These are phyloP conservation scores for Neuroscelio doddi DNA, from an alignment of 2,888 invertebrate genomes.

Conservation along the genomic window DNA sequence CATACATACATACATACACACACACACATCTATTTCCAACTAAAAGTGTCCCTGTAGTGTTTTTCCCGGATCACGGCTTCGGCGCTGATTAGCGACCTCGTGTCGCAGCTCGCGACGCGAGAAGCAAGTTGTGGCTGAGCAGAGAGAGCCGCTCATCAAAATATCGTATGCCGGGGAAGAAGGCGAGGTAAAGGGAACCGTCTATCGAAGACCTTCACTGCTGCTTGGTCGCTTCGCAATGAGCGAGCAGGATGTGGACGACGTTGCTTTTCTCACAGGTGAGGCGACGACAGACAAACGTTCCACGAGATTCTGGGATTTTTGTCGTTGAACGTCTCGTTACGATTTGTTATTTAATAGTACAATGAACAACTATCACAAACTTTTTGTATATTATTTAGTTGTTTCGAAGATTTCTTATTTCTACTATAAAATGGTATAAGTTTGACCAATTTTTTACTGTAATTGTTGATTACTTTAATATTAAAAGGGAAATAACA, in stretches of 20 bases:
- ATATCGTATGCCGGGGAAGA: constrained; percentile 69
- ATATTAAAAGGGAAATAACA: too few species aligned
- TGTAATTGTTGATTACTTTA: too few species aligned
- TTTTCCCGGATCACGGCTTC: constrained; percentile 7
- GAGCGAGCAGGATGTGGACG: constrained; percentile 94
- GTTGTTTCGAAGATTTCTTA: too few species aligned
- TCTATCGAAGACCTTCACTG: constrained; percentile 67
- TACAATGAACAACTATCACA: too few species aligned
- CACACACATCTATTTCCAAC: too few species aligned
- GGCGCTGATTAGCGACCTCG: constrained; percentile 7
- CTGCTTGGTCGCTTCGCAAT: constrained; percentile 73
- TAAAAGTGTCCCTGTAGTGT: constrained; percentile 5
- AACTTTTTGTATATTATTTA: too few species aligned
- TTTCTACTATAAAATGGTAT: too few species aligned
- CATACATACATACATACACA: too few species aligned
- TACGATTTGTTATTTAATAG: too few species aligned
- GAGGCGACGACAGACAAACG: too few species aligned
- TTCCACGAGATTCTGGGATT: not conserved
- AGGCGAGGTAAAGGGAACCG: constrained; percentile 69
- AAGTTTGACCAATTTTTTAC: too few species aligned
- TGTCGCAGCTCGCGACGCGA: constrained; percentile 8
- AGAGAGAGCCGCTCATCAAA: constrained; percentile 69
- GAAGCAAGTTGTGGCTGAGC: constrained; percentile 65
- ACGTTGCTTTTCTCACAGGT: constrained; percentile 94
- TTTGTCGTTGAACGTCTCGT: too few species aligned